Evolutionary conservation across 2,888 invertebrate genomes (phyloP).

Genomic region (Calliopum simillimum): DNA sequence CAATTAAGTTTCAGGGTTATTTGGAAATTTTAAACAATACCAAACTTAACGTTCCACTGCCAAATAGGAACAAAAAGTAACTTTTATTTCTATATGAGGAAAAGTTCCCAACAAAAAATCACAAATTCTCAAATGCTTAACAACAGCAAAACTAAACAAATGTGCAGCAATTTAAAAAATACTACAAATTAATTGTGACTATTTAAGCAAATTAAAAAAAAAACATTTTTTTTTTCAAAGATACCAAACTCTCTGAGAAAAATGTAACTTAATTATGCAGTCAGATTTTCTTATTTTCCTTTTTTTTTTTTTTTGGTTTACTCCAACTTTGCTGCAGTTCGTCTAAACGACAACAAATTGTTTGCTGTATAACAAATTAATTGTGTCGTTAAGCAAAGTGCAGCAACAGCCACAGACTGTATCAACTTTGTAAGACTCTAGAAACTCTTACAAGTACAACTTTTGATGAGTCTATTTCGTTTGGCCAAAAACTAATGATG

Average conservation of each 20-base stretch:
- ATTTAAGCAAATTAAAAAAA: constrained; percentile 21
- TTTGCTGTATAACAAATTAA: constrained; percentile 24
- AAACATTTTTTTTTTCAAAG: too few relatives aligned
- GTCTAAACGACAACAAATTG: too few relatives aligned
- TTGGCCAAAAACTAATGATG: constrained; percentile 42
- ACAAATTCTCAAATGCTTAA: not conserved
- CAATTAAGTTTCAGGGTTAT: too few relatives aligned
- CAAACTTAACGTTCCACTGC: too few relatives aligned
- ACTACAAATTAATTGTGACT: constrained; percentile 33
- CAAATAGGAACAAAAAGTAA: too few relatives aligned
- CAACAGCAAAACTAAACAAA: constrained; percentile 4
- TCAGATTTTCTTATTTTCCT: constrained; percentile 42
- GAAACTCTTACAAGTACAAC: not conserved
- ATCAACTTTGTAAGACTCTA: too few relatives aligned
- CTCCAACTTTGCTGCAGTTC: too few relatives aligned
- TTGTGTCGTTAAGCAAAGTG: constrained; percentile 35
- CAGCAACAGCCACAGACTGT: constrained; percentile 17
- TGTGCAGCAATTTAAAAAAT: constrained; percentile 24
- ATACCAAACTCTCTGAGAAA: constrained; percentile 13
- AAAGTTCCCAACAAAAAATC: too few relatives aligned
- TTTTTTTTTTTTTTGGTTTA: too few relatives aligned
- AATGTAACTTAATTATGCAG: constrained; percentile 35
- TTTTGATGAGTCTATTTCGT: constrained; percentile 42
- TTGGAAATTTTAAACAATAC: too few relatives aligned
- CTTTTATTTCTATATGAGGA: too few relatives aligned